These are phyloP conservation scores for Baronia brevicornis DNA, from an alignment of 2,888 invertebrate genomes.

Conservation along the genomic window DNA sequence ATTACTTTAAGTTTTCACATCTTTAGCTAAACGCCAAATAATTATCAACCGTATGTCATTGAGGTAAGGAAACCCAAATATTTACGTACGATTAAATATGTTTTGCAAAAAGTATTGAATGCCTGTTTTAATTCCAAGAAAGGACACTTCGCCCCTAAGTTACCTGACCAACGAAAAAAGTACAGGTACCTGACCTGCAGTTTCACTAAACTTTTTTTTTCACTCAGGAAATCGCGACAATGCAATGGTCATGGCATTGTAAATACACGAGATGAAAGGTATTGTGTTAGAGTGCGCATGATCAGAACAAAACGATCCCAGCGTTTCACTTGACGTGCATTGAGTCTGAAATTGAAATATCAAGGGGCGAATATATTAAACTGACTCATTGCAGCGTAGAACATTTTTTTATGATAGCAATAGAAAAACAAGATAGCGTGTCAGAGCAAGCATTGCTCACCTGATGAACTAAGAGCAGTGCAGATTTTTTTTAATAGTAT, in stretches of 20 bases:
- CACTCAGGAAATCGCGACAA: conserved; percentile 63
- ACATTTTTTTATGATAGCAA: too few species aligned
- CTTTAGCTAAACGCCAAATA: conserved; percentile 6
- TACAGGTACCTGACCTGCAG: conserved; percentile 49
- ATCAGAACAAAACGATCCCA: conserved; percentile 12
- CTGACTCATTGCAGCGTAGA: too few species aligned
- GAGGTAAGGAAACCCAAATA: conserved; percentile 17
- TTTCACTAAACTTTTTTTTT: conserved; percentile 35
- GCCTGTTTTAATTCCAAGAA: conserved; percentile 36
- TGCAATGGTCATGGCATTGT: conserved; percentile 42
- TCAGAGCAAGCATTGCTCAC: too few species aligned
- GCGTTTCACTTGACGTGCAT: too few species aligned
- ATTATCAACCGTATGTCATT: conserved; percentile 27
- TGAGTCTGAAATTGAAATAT: conserved; percentile 16
- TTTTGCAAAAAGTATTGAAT: conserved; percentile 31
- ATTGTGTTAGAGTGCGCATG: conserved; percentile 17
- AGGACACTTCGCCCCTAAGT: conserved; percentile 34
- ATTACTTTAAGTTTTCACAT: conserved; percentile 1
- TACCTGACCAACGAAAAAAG: conserved; percentile 47
- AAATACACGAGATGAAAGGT: conserved; percentile 28
- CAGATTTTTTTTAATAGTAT: too few species aligned
- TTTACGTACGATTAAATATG: conserved; percentile 13
- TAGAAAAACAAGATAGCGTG: too few species aligned
- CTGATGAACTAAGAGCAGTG: too few species aligned
- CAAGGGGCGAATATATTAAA: too few species aligned